Conservation (phyloP, 2,888 invertebrate species). For the Diadromus collaris region DNA sequence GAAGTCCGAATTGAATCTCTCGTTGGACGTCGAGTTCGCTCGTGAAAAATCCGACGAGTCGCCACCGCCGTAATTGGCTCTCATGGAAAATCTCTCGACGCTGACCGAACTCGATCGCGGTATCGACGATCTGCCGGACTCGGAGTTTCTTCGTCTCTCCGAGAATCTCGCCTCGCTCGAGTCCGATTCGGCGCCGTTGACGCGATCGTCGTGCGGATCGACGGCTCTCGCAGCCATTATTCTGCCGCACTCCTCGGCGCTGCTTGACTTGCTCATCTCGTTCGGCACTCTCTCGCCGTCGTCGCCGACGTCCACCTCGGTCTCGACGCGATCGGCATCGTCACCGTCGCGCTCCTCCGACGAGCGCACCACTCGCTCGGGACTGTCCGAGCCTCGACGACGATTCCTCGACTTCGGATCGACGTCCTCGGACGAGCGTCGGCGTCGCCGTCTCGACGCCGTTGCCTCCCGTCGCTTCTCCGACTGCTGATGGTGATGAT, state of each 20-base stretch:
- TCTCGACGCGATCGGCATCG: conserved; percentile 46
- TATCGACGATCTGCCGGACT: conserved; percentile 77
- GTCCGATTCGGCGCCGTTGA: conserved; percentile 68
- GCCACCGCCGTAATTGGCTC: conserved; percentile 74
- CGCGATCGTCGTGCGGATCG: conserved; percentile 36
- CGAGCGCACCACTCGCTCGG: conserved; percentile 33
- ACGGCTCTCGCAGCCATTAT: conserved; percentile 51
- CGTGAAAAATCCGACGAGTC: conserved; percentile 78
- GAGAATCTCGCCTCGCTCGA: conserved; percentile 70
- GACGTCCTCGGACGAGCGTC: conserved; percentile 61
- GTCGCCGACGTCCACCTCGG: conserved; percentile 36
- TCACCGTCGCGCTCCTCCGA: conserved; percentile 31
- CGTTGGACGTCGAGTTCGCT: conserved; percentile 78
- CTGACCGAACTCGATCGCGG: conserved; percentile 77
- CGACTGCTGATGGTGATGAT: conserved; percentile 57
- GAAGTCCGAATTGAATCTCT: conserved; percentile 78
- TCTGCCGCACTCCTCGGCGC: conserved; percentile 61
- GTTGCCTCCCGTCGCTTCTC: conserved; percentile 49
- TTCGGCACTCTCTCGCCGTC: conserved; percentile 55
- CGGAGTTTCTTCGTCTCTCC: conserved; percentile 72
- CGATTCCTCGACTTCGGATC: conserved; percentile 43
- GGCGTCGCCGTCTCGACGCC: conserved; percentile 54
- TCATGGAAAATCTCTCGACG: conserved; percentile 77
- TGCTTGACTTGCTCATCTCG: conserved; percentile 63
- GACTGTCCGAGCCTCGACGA: conserved; percentile 43